phyloP scores from a whole-genome alignment of 2,888 invertebrate species.

The Lasioglossum lativentre region DNA sequence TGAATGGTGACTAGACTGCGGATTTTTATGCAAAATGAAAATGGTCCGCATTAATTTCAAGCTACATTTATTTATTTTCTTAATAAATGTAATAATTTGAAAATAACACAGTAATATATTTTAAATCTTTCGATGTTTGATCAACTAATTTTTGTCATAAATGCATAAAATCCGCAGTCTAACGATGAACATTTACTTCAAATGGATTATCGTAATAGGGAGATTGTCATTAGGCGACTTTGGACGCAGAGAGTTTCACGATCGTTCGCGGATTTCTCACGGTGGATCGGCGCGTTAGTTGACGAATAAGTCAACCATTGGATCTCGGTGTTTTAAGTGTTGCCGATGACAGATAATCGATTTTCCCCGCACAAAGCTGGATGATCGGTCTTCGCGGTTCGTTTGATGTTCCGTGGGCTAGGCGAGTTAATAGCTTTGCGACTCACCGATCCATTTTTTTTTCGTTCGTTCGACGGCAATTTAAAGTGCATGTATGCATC shows the following conservation, averaged over 20 bases:
- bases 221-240: neutral
- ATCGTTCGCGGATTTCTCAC: neutral
- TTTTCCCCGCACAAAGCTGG: constrained; percentile 56
- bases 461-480: constrained; percentile 59
- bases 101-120: too few species aligned
- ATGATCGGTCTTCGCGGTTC: constrained; percentile 62
- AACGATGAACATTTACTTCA: neutral
- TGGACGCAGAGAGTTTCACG: neutral
- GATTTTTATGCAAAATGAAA: too few species aligned
- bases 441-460: constrained; percentile 69
- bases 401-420: constrained; percentile 68
- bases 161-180: too few species aligned
- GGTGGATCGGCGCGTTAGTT: neutral
- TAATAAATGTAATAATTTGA: too few species aligned
- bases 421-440: constrained; percentile 71
- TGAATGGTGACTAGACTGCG: too few species aligned
- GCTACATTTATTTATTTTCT: too few species aligned
- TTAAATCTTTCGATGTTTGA: too few species aligned
- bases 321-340: constrained; percentile 59
- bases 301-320: constrained; percentile 54
- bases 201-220: neutral
- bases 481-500: constrained; percentile 38
- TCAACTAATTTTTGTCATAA: too few species aligned
- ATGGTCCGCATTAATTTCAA: too few species aligned
- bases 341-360: constrained; percentile 62